phyloP scores from a whole-genome alignment of 53 echinoderm and acorn worm species.

The Henricia sp. region DNA sequence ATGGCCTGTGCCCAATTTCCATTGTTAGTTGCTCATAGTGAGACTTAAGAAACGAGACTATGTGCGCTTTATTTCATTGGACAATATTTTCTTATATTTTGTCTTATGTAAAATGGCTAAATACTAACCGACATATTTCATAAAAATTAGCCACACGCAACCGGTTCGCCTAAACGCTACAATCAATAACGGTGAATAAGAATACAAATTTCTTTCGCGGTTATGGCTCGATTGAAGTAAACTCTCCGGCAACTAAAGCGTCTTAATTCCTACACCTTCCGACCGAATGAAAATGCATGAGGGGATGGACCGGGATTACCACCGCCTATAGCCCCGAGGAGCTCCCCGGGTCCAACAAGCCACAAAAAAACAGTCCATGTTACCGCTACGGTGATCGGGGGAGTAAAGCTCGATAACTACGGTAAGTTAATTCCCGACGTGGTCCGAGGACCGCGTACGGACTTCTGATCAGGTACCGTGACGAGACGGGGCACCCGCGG shows the following conservation, averaged over 20 bases:
- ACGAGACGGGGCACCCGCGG: conserved; percentile 1
- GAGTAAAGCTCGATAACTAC: conserved; percentile 9
- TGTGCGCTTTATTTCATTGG: no score
- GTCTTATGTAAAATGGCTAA: no score
- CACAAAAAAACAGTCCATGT: no score
- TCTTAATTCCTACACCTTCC: neutral
- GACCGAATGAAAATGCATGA: conserved; percentile 54
- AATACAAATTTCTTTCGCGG: neutral
- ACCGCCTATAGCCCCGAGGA: conserved; percentile 32
- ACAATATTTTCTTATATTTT: no score
- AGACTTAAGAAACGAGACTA: no score
- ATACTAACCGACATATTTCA: no score
- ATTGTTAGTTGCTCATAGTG: no score
- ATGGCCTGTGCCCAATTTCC: no score
- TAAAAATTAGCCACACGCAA: no score
- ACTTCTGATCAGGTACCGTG: conserved; percentile 36
- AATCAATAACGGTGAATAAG: neutral
- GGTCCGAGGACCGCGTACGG: conserved; percentile 18
- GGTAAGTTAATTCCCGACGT: conserved; percentile 40
- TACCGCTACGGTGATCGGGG: neutral
- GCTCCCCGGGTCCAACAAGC: neutral
- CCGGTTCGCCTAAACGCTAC: no score
- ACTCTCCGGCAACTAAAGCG: neutral
- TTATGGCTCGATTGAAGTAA: neutral
- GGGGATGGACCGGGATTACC: conserved; percentile 13